Evolutionary conservation across 2,888 invertebrate genomes (phyloP), one percentile per base, ranked within the genome.

Genomic region (Spodoptera picta): DNA sequence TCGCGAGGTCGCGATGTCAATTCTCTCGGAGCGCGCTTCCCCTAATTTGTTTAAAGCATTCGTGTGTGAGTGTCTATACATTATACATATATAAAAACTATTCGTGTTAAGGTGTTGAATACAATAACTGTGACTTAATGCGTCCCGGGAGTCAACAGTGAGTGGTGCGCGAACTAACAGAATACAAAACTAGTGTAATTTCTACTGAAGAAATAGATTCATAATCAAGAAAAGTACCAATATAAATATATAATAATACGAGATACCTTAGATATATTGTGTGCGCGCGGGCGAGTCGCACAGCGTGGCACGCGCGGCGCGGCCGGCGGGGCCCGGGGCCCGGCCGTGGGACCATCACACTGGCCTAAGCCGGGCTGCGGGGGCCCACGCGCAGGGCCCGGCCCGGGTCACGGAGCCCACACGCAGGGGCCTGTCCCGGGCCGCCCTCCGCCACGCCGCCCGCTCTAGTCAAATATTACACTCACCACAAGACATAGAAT

Each of bases 211-310:
- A 91, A 93, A 95, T 95, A 95, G 95, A 92, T 91, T 94, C 94
- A 95, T 95, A 95, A 95, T 95, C 95, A 95, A 96, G 69, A 92
- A 96, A 96, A 95, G 96, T 96, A 96, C 96, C 96, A 96, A 96
- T 93, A 94, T 95, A 94, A 93, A 92, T 92, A 90, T 91, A 89
- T 90, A 90, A 90, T 90, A 88, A 92, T 92, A 93, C 92, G 93
- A 94, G 93, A 91, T 93, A 88, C 83, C 76, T 79, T 79, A 79
- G 79, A 79, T 79, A 76, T 87, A 90, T 89, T 80, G 86, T 83
- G 87, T 85, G 88, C 87, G 90, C 87, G 89, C 86, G 88, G 86
- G 87, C 85, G 77, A 77, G 67, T 54, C 60, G 73, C 70, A 61
- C 73, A 60, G 63, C 59, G 73, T 69, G 78, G 70, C 43, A 69